Base-by-base conservation (phyloP, 2,113 vertebrate species). In the Tachysurus fulvidraco region DNA sequence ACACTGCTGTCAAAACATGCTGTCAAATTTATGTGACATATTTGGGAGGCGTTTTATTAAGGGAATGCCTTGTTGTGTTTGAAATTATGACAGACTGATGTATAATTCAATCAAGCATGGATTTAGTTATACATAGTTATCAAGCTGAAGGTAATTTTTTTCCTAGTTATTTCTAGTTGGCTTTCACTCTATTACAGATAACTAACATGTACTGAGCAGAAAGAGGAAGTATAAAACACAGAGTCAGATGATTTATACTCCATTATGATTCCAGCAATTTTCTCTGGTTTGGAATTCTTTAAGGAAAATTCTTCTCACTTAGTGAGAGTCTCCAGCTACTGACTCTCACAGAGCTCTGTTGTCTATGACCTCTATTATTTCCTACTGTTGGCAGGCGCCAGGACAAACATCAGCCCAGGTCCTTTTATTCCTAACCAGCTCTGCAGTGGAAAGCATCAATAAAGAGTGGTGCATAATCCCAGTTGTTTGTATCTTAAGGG, bases 401-500 rank as follows among this genome's bases (percentile, higher is more conserved):
- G 23, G 73, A 62, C 71, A 79, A 84, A 83, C 78, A 16, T 64
- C 76, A 76, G 62, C 60, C 73, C 25, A 30, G 11, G 25, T 28
- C 78, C 55, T 52, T 83, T 87, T 88, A 88, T 84, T 86, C 25
- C 83, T 46, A 52, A 50, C 57, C 84, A 81, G 59, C 16, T 64
- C 73, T 77, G 36, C 44, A 80, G 82, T 50, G 13, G 79, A 88
- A 87, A 83, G 36, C 67, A 88, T 84, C 80, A 77, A 86, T 80
- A 83, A 89, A 84, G 30, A 71, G 64, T 44, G 28, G 14, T 64
- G 86, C 67, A 82, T 85, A 87, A 88, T 84, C 86, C 82, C 59
- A 52, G 73, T 69, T 83, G 81, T 88, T 82, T 86, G 69, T 85
- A 87, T 89, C 83, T 86, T 88, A 85, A 84, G 76, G 84, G 88